Conservation (phyloP, 2,888 invertebrate genomes). For the Scaeva pyrastri region DNA sequence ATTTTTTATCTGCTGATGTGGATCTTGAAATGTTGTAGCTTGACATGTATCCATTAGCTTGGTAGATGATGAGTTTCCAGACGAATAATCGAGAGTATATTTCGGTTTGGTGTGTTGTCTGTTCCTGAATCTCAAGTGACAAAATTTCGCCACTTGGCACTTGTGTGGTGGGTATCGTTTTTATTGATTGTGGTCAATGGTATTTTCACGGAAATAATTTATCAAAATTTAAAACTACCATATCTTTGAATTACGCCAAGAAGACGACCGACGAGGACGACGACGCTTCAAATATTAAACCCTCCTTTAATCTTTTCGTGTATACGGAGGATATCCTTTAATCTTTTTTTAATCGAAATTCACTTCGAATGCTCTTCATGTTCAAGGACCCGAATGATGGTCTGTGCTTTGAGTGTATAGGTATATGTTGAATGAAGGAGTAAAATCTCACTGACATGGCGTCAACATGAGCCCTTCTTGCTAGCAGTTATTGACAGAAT, state of each 20-base stretch:
- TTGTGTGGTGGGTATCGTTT: slow-evolving; percentile 53
- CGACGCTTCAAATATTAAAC: slow-evolving; percentile 46
- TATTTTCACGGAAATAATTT: slow-evolving; percentile 45
- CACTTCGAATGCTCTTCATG: slow-evolving; percentile 44
- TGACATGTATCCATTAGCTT: slow-evolving; percentile 53
- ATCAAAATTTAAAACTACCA: slow-evolving; percentile 35
- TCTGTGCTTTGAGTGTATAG: slow-evolving; percentile 34
- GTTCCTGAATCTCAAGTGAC: slow-evolving; percentile 23
- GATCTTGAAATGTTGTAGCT: slow-evolving; percentile 35
- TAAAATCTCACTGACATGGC: slow-evolving; percentile 38
- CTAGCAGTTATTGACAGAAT: slow-evolving; percentile 64
- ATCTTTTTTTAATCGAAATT: slow-evolving; percentile 65
- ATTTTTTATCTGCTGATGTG: slow-evolving; percentile 36
- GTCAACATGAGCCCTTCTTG: slow-evolving; percentile 48
- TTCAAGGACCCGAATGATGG: slow-evolving; percentile 33
- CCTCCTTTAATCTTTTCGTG: slow-evolving; percentile 46
- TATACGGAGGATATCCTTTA: slow-evolving; percentile 55
- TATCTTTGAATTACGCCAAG: slow-evolving; percentile 36
- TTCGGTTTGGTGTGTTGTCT: slow-evolving; percentile 20
- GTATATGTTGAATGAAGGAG: slow-evolving; percentile 25
- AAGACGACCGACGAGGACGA: slow-evolving; percentile 1
- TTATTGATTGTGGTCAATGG: slow-evolving; percentile 47
- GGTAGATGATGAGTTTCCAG: slow-evolving; percentile 19
- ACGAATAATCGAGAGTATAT: slow-evolving; percentile 21
- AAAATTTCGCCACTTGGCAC: slow-evolving; percentile 21